Evolutionary conservation across 2,113 vertebrate genomes (phyloP).

Genomic region (Ptilorrhoa leucosticta): DNA sequence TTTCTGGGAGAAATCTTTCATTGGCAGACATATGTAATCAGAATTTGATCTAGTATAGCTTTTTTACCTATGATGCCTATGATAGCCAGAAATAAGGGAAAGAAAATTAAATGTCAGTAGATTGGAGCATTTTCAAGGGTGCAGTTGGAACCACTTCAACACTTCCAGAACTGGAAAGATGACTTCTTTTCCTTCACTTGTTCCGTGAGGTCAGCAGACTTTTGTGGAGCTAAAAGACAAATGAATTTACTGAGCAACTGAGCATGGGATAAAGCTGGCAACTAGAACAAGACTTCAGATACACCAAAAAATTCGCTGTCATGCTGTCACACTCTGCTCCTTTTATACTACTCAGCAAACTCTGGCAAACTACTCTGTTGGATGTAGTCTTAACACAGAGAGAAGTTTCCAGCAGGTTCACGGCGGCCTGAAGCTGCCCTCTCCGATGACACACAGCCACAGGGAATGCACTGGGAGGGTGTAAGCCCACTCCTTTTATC

Average conservation of each 20-base stretch:
- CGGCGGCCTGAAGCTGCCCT: neutral
- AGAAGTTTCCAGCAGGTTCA: neutral
- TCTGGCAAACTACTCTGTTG: neutral
- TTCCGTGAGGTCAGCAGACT: neutral
- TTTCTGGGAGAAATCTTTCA: neutral
- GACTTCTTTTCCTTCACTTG: neutral
- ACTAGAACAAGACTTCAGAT: neutral
- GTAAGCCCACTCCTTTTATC: neutral
- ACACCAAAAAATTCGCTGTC: neutral
- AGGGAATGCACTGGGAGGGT: neutral
- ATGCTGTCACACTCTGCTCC: neutral
- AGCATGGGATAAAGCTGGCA: neutral
- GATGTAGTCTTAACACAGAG: neutral
- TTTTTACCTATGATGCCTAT: neutral
- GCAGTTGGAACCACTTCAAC: neutral
- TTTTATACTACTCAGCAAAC: neutral
- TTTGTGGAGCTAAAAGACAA: neutral
- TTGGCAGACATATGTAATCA: neutral
- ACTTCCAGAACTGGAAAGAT: neutral
- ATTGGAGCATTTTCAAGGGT: neutral
- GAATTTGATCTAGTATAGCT: neutral
- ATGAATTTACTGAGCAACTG: neutral
- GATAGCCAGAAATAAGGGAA: neutral
- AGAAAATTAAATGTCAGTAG: neutral
- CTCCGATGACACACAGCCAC: neutral